Conservation (phyloP, 2,888 invertebrate genomes). For the Chymomyza procnemis region DNA sequence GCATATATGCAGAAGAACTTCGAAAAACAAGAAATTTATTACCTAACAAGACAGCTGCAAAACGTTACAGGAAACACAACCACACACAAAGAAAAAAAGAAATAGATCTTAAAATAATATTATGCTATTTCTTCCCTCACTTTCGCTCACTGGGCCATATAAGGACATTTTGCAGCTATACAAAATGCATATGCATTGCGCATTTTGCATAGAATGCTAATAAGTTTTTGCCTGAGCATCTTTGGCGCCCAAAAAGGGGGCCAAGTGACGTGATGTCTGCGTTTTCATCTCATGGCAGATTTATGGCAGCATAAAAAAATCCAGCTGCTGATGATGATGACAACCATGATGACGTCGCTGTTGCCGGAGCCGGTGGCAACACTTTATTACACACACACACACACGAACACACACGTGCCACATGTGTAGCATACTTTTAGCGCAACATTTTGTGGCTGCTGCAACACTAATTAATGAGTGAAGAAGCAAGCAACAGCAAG, state of each 20-base stretch:
- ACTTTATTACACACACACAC: conserved; percentile 41
- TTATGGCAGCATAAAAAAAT: conserved; percentile 57
- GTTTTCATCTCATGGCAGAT: conserved; percentile 54
- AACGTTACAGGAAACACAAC: background rate
- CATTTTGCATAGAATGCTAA: background rate
- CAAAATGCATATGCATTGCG: background rate
- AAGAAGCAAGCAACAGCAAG: conserved; percentile 17
- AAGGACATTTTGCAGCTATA: background rate
- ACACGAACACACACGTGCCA: background rate
- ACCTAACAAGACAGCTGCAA: background rate
- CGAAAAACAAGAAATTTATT: background rate
- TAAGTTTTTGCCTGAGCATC: background rate
- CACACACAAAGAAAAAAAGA: too few species aligned
- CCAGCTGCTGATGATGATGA: conserved; percentile 36
- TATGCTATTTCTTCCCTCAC: background rate
- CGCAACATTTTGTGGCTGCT: background rate
- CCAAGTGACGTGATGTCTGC: background rate
- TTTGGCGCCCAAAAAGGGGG: background rate
- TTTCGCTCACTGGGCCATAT: background rate
- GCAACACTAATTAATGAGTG: conserved; percentile 56
- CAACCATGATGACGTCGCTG: conserved; percentile 32
- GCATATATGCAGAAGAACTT: background rate
- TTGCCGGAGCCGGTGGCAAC: conserved; percentile 50
- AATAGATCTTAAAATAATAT: background rate
- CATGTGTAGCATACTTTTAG: conserved; percentile 27